phyloP scores from a whole-genome alignment of 2,113 vertebrate genomes.

The Tenrec ecaudatus region DNA sequence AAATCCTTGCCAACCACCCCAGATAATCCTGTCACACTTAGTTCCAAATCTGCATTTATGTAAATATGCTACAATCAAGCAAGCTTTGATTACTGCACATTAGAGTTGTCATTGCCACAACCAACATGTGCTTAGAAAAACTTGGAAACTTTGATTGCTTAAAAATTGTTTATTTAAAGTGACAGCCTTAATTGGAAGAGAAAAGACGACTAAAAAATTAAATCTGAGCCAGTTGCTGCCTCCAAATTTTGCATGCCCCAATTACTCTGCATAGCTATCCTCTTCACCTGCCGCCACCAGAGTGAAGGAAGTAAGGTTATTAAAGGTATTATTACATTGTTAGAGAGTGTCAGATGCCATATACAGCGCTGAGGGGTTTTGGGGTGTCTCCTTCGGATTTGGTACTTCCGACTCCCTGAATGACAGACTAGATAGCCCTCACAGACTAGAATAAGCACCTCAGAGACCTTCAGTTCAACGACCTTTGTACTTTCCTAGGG shows the following conservation, averaged over 20 bases:
- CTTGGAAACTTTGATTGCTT: constrained; percentile 83
- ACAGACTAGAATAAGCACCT: background rate
- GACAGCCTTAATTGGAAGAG: constrained; percentile 81
- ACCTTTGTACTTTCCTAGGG: background rate
- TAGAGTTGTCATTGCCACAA: constrained; percentile 72
- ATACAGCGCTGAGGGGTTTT: background rate
- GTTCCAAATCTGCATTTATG: constrained; percentile 73
- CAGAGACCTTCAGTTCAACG: background rate
- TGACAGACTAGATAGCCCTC: no score
- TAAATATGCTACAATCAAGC: constrained; percentile 67
- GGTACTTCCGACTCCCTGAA: background rate
- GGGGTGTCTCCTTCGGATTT: background rate
- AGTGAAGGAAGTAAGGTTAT: background rate
- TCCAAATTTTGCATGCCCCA: background rate
- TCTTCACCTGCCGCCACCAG: background rate
- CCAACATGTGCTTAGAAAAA: constrained; percentile 84
- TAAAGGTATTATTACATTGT: background rate
- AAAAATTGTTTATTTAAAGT: constrained; percentile 85
- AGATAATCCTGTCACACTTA: constrained; percentile 83
- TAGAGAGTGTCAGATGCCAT: background rate
- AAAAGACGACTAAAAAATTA: constrained; percentile 77
- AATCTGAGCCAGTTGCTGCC: constrained; percentile 3
- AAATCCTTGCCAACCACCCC: constrained; percentile 83
- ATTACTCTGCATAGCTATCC: background rate
- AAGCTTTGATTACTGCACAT: constrained; percentile 65